Percentiles rank a stretch among this genome's conserved stretches.
These are phyloP conservation scores for Pardalotus punctatus DNA, from an alignment of 2,113 vertebrate species.

Conservation along the genomic window DNA sequence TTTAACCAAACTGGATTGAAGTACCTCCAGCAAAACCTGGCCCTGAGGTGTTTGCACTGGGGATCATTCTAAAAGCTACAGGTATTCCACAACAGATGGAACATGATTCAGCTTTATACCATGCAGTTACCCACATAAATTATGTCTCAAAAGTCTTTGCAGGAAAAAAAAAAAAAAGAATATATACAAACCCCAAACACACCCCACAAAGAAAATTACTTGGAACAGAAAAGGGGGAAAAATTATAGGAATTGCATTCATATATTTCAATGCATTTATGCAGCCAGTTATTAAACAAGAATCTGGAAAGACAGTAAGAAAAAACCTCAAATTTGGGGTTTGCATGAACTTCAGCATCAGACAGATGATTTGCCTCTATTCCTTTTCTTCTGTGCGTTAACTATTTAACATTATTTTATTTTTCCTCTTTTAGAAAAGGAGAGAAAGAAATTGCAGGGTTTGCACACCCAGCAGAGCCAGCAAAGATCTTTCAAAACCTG, in stretches of 20 bases:
- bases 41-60: neutral
- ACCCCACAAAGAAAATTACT: neutral
- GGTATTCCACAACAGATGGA: neutral
- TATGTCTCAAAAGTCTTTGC: neutral
- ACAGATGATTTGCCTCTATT: neutral
- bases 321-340: neutral
- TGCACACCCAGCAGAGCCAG: neutral
- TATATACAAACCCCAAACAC: neutral
- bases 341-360: neutral
- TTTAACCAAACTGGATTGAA: neutral
- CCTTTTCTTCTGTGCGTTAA: neutral
- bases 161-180: neutral
- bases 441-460: neutral
- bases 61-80: neutral
- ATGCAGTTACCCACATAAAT: neutral
- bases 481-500: constrained; percentile 22
- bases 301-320: neutral
- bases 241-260: neutral
- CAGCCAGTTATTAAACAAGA: neutral
- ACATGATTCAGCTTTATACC: neutral
- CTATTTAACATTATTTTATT: neutral
- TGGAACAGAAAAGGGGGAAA: neutral
- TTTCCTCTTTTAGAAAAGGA: neutral
- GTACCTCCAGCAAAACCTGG: neutral
- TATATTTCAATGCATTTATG: neutral